Base-by-base conservation (phyloP, 1,140 invertebrate genomes). In the Drosophila pectinifera region DNA sequence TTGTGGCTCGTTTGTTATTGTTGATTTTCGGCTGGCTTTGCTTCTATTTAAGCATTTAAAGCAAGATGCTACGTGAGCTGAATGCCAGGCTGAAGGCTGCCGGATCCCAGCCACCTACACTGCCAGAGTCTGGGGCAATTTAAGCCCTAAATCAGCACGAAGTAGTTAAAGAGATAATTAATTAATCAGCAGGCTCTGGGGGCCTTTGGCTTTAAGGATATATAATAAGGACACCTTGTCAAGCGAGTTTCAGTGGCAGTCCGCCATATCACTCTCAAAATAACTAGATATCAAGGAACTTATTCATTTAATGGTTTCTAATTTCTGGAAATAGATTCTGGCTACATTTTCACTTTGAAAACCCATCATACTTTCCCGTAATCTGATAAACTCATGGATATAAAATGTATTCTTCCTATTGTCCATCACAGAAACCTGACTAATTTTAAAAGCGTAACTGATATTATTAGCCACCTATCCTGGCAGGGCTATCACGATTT, bases 31-130 rank as follows among this genome's bases (percentile, higher is more conserved):
- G 75, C 75, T 63, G 78, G 74, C 77, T 79, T 72, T 39, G 78
- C 81, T 73, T 68, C 73, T 73, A 84, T 85, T 84, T 84, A 84
- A 85, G 74, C 81, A 85, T 86, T 85, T 85, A 85, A 85, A 85
- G 82, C 78, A 81, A 86, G 73, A 42, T 63, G 78, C 68, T 84
- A 86, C 82, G 82, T 85, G 82, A 70, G 74, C 43, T 64, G 82
- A 79, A 85, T 85, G 42, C 28, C 18, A 4, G 48, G 13, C 20
- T 10, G 16, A 36, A 54, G 73, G 42, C n/a, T n/a, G n/a, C n/a
- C n/a, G n/a, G 3, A 6, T 5, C 14, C 28, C 28, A 10, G 2
- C 49, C 14, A 31, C 39, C 28, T 51, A 46, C 26, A 26, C 18
- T 42, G 70, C 72, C 41, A 57, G 22, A 58, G 43, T 20, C 10